Base-by-base conservation (phyloP, 1,140 invertebrate species). In the Helicoverpa zea region DNA sequence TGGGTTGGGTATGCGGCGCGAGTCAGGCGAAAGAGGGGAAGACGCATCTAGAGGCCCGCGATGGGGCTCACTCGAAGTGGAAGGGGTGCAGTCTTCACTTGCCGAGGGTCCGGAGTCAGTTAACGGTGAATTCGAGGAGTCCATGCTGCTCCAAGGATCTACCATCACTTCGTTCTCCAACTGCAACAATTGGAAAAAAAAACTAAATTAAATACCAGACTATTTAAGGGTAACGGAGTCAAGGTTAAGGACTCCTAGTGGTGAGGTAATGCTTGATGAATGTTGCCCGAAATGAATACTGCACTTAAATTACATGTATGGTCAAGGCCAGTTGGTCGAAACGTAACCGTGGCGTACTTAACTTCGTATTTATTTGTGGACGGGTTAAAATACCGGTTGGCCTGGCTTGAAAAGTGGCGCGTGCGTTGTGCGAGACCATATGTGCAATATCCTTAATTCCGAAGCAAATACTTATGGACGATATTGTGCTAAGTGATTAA, bases 161-260 rank as follows among this genome's bases (percentile, higher is more conserved):
- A 94, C 90, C 90, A 93, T 94, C 81, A 95, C 92, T 94, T 95
- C 94, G 93, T 95, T 95, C 92, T 95, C 94, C 94, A 95, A 95
- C 94, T 95, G 91, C n/a, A 95, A 95, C 90, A 94, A 92, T 66
- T 4, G 11, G 43, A 2, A 77, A 84, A 84, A 86, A 54, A 80
- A 16, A 73, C 47, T 63, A 59, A 59, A 64, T 58, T 80, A 80
- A 75, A 73, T 73, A 13, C 30, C 54, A 74, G 74, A 7, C 70
- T 66, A 11, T 83, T 76, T 77, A 84, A 84, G 80, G 79, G 23
- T 74, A 89, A 87, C 64, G 56, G 64, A 84, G 84, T 87, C 81
- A 89, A 88, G 86, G 86, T 76, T 52, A 76, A 81, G 58, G 75
- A 56, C 35, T 77, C 81, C 18, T 43, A 72, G 56, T 85, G 66